A percentile compares a stretch with the other conserved stretches of the same genome.
These are phyloP conservation scores for Iguana delicatissima DNA, from an alignment of 2,797 vertebrate species.

Conservation along the genomic window DNA sequence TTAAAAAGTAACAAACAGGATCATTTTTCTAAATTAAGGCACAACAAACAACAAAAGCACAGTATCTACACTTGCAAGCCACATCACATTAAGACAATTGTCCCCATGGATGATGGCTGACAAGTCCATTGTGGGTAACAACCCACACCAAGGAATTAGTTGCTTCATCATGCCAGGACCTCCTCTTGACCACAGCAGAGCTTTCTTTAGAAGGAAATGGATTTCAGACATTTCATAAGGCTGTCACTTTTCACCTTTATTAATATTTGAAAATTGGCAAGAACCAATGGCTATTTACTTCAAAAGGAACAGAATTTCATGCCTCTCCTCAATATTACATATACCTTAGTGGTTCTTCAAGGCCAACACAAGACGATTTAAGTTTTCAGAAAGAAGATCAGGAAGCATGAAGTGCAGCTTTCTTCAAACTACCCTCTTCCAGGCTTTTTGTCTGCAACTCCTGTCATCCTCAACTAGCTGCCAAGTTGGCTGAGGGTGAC, in stretches of 20 bases:
- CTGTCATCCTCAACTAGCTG: not conserved
- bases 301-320: not conserved
- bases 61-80: not conserved
- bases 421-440: not conserved
- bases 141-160: not conserved
- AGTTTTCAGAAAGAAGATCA: not conserved
- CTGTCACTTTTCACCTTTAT: not conserved
- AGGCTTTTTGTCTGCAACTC: no score
- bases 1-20: not conserved
- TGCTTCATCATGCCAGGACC: not conserved
- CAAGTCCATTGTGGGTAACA: slow-evolving; percentile 20
- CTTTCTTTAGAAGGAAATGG: not conserved
- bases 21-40: not conserved
- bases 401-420: not conserved
- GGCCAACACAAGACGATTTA: not conserved
- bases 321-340: not conserved
- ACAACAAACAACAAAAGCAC: not conserved
- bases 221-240: not conserved
- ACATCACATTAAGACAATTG: not conserved
- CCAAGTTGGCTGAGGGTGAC: not conserved
- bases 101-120: not conserved
- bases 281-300: not conserved
- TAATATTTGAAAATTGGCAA: not conserved
- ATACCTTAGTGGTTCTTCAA: not conserved
- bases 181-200: not conserved